A percentile compares a stretch with the other conserved stretches of the same genome.
These are phyloP conservation scores for Macquaria ambigua DNA, from an alignment of 2,113 vertebrate species.

Conservation along the genomic window DNA sequence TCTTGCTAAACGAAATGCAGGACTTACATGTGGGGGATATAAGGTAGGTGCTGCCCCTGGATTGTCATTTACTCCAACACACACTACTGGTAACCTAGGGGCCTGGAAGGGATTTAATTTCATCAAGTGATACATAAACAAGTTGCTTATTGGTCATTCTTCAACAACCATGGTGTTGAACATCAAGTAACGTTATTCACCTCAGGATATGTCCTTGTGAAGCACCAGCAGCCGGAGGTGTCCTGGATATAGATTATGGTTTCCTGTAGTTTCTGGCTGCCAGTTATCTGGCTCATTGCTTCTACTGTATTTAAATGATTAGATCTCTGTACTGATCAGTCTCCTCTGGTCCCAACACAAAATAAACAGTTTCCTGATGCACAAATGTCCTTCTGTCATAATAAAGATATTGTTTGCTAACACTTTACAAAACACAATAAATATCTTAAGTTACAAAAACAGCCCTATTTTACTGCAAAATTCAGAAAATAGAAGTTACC, in stretches of 20 bases:
- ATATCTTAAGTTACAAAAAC: background rate
- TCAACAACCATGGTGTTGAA: background rate
- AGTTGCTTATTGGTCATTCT: background rate
- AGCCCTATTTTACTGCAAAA: background rate
- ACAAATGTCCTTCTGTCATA: background rate
- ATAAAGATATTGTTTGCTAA: background rate
- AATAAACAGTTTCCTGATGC: too few relatives aligned
- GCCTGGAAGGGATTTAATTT: background rate
- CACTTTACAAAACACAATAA: background rate
- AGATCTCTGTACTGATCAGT: too few relatives aligned
- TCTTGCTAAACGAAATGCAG: constrained; percentile 94
- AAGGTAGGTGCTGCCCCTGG: constrained; percentile 84
- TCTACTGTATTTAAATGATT: background rate
- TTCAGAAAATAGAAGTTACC: background rate
- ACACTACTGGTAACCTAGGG: background rate
- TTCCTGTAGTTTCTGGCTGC: background rate
- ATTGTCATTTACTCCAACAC: background rate
- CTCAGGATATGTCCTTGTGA: background rate
- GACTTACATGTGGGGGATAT: constrained; percentile 94
- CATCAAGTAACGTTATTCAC: background rate
- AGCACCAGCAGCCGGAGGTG: background rate
- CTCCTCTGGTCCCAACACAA: too few relatives aligned
- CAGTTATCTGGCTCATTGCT: background rate
- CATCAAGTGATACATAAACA: background rate
- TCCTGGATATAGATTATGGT: background rate